These are phyloP conservation scores for Steinernema carpocapsae DNA, from an alignment of 2,888 invertebrate genomes.

Conservation along the genomic window DNA sequence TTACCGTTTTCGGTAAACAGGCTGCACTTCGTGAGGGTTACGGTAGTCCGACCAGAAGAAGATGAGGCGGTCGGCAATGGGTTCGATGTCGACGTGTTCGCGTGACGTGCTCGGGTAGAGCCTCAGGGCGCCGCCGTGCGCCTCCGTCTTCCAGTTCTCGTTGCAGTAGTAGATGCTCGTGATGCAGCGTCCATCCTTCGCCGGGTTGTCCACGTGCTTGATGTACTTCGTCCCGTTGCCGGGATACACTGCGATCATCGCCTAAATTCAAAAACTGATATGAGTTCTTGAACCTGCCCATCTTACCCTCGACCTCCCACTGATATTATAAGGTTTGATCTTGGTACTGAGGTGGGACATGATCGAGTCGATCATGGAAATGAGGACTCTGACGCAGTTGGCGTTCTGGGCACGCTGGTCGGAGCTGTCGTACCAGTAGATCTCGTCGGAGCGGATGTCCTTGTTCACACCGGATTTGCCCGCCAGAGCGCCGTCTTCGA, in stretches of 20 bases:
- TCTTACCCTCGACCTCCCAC: conserved; percentile 58
- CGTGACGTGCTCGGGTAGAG: conserved; percentile 87
- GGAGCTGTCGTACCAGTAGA: conserved; percentile 65
- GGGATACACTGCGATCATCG: conserved; percentile 98
- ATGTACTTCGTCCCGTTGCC: conserved; percentile 92
- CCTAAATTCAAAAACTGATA: conserved; percentile 74
- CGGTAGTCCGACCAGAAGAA: conserved; percentile 97
- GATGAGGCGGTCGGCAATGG: conserved; percentile 87
- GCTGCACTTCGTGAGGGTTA: conserved; percentile 95
- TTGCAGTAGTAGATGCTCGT: conserved; percentile 98
- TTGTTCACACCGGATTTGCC: conserved; percentile 56
- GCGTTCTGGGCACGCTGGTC: conserved; percentile 55
- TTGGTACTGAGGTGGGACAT: conserved; percentile 57
- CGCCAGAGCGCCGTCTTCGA: conserved; percentile 61
- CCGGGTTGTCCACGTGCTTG: conserved; percentile 96
- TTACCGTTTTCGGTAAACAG: conserved; percentile 81
- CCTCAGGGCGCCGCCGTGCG: conserved; percentile 82
- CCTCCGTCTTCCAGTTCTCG: conserved; percentile 78
- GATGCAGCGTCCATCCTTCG: conserved; percentile 91
- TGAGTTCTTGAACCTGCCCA: too few species aligned
- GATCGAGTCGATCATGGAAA: conserved; percentile 66
- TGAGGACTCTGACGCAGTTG: conserved; percentile 54
- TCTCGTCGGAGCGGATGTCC: conserved; percentile 65
- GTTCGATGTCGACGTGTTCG: conserved; percentile 85
- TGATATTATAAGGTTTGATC: conserved; percentile 59